Evolutionary conservation across 2,113 vertebrate genomes (phyloP).

Genomic region (Bombycilla garrulus): DNA sequence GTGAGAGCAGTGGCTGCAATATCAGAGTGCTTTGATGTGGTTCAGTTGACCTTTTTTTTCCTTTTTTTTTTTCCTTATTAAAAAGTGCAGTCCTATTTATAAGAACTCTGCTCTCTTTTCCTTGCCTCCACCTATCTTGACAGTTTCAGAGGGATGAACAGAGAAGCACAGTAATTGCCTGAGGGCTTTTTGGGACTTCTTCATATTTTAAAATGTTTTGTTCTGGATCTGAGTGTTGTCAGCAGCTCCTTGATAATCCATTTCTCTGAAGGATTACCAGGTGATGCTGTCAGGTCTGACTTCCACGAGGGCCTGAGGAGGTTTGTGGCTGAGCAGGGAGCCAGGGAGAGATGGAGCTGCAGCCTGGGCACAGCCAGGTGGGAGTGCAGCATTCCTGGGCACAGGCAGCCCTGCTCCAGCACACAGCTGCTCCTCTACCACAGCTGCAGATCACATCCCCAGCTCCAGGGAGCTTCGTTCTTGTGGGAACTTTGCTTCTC

Average conservation of each 20-base stretch:
- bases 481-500: neutral
- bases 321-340: neutral
- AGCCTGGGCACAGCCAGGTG: rapidly evolving
- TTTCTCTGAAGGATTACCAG: neutral
- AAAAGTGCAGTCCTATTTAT: neutral
- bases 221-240: neutral
- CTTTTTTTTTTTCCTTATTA: neutral
- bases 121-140: neutral
- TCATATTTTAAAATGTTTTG: neutral
- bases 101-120: neutral
- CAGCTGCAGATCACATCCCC: neutral
- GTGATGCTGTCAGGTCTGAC: neutral
- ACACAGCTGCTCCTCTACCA: neutral
- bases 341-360: neutral
- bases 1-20: neutral
- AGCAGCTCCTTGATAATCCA: neutral
- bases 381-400: neutral
- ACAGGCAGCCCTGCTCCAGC: neutral
- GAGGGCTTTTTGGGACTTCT: neutral
- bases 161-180: neutral
- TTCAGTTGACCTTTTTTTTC: neutral
- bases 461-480: neutral
- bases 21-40: neutral
- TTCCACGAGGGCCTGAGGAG: neutral
- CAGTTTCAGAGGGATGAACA: neutral